phyloP scores from a whole-genome alignment of 2,797 vertebrate species.

The Otolemur crassicaudatus region DNA sequence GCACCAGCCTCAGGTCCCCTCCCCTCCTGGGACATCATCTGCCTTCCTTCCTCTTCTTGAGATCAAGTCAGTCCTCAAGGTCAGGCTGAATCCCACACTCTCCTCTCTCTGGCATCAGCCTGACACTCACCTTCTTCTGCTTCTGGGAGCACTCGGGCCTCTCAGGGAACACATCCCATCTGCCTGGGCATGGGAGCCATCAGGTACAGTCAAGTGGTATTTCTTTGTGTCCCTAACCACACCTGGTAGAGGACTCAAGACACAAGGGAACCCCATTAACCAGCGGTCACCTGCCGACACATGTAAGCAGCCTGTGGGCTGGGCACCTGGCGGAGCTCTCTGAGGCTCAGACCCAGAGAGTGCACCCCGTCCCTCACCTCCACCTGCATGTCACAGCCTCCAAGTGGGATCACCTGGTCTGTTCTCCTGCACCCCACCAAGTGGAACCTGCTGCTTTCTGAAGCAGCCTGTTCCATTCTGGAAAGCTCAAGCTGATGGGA shows the following conservation, averaged over 20 bases:
- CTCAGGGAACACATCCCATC: neutral
- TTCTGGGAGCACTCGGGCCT: neutral
- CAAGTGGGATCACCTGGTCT: fast-evolving
- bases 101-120: neutral
- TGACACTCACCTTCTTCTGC: too few species aligned
- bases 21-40: neutral
- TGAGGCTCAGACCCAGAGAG: neutral
- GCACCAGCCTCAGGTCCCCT: neutral
- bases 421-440: fast-evolving
- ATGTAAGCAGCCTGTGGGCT: neutral
- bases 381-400: neutral
- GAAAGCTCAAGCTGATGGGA: neutral
- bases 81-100: neutral
- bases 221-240: neutral
- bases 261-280: neutral
- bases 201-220: neutral
- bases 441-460: too few species aligned
- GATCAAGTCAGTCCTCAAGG: neutral
- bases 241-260: neutral
- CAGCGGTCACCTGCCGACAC: too few species aligned
- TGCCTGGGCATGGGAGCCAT: fast-evolving
- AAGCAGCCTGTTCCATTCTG: neutral
- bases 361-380: neutral
- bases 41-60: neutral
- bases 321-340: fast-evolving